Evolutionary conservation across 1,140 invertebrate genomes (phyloP).

Genomic region (Drosophila serrata): DNA sequence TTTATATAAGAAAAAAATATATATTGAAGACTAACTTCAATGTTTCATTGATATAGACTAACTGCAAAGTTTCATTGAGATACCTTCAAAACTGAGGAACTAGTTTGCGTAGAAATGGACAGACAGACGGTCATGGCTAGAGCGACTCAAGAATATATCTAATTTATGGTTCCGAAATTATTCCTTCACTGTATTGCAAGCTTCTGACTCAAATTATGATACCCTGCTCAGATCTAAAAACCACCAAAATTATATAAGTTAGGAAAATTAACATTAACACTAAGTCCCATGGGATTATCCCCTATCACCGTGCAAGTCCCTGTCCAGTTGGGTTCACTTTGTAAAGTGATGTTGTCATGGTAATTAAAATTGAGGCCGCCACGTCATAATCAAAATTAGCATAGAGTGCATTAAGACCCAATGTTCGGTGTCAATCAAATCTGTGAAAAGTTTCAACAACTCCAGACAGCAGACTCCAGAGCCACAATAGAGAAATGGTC

Average conservation of each 20-base stretch:
- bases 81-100: too few species aligned
- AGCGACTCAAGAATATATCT: too few species aligned
- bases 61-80: too few species aligned
- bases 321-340: constrained; percentile 21
- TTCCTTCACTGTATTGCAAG: too few species aligned
- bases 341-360: constrained; percentile 65
- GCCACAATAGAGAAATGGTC: constrained; percentile 27
- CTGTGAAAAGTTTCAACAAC: constrained; percentile 69
- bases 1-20: too few species aligned
- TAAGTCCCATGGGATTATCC: not conserved
- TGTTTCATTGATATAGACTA: too few species aligned
- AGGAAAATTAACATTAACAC: not conserved
- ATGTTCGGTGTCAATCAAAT: constrained; percentile 82
- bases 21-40: too few species aligned
- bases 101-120: too few species aligned
- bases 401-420: constrained; percentile 82
- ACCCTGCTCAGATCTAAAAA: not conserved
- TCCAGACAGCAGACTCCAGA: constrained; percentile 41
- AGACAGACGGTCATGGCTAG: too few species aligned
- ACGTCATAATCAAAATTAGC: constrained; percentile 77
- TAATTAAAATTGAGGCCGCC: constrained; percentile 71
- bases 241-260: not conserved
- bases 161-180: too few species aligned
- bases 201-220: too few species aligned
- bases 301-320: not conserved